Base-by-base conservation (phyloP, 2,797 vertebrate species). In the Micromesistius poutassou region DNA sequence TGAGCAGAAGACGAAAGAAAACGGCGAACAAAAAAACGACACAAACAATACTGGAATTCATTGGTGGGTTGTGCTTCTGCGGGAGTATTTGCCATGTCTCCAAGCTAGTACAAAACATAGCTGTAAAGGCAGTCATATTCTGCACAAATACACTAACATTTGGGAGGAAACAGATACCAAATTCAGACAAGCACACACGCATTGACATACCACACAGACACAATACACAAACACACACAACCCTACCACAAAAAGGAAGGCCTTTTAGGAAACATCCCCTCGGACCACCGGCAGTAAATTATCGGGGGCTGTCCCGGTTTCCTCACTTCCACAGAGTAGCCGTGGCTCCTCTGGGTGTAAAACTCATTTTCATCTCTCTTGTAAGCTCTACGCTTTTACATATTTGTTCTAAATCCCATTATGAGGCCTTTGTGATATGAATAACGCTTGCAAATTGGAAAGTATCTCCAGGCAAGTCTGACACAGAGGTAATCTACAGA, bases 341-440 rank as follows among this genome's bases (percentile, higher is more conserved):
- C 82, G 81, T 77, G 7, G n/a, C 79, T 93, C 92, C 90, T 91
- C 85, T 89, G 92, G 91, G 92, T 86, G 87, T 92, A 86, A 92
- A 92, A 92, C 91, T 93, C 81, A 93, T 93, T 93, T 92, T 90
- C 90, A 86, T 93, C 89, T 90, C 85, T 90, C 89, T 89, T 91
- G 90, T 91, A 92, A 91, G 88, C 89, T 85, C 86, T 80, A 77
- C 77, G 76, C 88, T 93, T 91, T 90, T 90, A 93, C 91, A 91
- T 93, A 93, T 93, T 93, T 92, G 90, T 87, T 91, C 84, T 89
- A 90, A 92, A 94, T 91, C 90, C 89, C 91, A 92, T 94, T 92
- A 93, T 89, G 88, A 90, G 89, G 89, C 87, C 87, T 89, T 89
- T 90, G 89, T 90, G 90, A 89, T 90, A 89, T 91, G 90, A 93